phyloP scores from a whole-genome alignment of 2,797 vertebrate genomes.

The Sebastes kiyomatsui region DNA sequence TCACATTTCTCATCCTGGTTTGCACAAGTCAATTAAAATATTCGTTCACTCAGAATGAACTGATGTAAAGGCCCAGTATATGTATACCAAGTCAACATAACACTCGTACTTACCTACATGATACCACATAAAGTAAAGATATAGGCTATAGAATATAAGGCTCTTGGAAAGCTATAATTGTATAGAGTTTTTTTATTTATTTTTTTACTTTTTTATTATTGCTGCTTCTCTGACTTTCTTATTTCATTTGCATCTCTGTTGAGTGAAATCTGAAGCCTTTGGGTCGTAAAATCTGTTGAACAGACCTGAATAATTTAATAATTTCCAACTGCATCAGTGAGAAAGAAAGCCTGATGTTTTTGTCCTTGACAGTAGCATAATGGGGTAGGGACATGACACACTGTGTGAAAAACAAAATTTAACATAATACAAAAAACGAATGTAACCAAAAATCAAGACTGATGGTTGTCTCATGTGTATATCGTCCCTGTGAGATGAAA shows the following conservation, averaged over 20 bases:
- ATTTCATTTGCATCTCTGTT: background rate
- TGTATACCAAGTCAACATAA: background rate
- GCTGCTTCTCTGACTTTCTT: background rate
- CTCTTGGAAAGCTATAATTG: too few species aligned
- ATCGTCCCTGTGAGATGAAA: constrained; percentile 11
- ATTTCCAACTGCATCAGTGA: background rate
- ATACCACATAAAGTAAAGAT: background rate
- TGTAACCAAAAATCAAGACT: background rate
- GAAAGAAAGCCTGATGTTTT: background rate
- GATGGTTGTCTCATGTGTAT: background rate
- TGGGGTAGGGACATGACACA: background rate
- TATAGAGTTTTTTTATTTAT: background rate
- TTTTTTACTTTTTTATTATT: background rate
- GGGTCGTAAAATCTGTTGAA: constrained; percentile 15
- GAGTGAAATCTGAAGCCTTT: background rate
- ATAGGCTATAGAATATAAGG: too few species aligned
- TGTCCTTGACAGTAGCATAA: constrained; percentile 36
- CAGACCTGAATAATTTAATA: constrained; percentile 26
- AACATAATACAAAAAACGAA: background rate
- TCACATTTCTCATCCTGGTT: too few species aligned
- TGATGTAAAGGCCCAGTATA: background rate
- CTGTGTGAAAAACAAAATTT: background rate
- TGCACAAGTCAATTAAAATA: too few species aligned
- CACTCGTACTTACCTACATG: background rate
- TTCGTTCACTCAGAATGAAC: too few species aligned